phyloP scores from a whole-genome alignment of 2,888 invertebrate species.

The Tenthredo notha region DNA sequence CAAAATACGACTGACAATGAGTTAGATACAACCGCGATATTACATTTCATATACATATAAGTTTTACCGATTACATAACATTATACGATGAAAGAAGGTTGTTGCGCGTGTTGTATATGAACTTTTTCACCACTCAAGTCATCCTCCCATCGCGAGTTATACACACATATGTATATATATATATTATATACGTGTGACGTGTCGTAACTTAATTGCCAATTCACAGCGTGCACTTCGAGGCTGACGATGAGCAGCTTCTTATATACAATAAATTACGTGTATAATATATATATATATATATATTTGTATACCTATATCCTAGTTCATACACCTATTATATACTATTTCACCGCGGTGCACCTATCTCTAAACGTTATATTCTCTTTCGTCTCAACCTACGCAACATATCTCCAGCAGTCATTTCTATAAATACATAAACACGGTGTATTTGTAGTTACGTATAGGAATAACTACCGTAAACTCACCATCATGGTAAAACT shows the following conservation, averaged over 20 bases:
- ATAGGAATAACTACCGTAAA: background rate
- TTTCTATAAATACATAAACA: slow-evolving; percentile 50
- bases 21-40: background rate
- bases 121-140: background rate
- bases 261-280: background rate
- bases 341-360: background rate
- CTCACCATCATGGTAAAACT: background rate
- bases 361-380: background rate
- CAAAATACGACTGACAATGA: too few species aligned
- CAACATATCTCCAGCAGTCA: slow-evolving; percentile 36
- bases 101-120: background rate
- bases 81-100: background rate
- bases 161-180: background rate
- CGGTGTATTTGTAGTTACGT: slow-evolving; percentile 29
- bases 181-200: background rate
- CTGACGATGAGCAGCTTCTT: background rate
- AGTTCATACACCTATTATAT: background rate
- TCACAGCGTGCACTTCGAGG: slow-evolving; percentile 9
- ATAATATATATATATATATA: background rate
- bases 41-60: background rate
- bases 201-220: slow-evolving; percentile 20
- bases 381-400: slow-evolving; percentile 23
- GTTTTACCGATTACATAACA: background rate
- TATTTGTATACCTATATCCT: background rate
- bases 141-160: background rate